These are phyloP conservation scores for Calliopum simillimum DNA, from an alignment of 2,888 invertebrate genomes.

Conservation along the genomic window DNA sequence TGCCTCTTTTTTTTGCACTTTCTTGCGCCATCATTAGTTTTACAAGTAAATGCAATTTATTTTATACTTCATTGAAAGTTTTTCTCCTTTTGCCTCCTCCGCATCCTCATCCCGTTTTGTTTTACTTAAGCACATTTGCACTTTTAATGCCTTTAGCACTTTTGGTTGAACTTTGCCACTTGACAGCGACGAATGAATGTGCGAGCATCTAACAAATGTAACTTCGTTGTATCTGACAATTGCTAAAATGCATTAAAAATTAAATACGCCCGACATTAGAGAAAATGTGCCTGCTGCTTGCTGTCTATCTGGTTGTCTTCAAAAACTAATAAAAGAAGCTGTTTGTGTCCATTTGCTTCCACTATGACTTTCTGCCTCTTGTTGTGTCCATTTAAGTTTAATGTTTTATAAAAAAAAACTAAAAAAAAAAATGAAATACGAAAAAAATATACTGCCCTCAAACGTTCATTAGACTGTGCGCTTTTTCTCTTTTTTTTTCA, in stretches of 20 bases:
- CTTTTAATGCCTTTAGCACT: neutral
- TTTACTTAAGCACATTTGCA: neutral
- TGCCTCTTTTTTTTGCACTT: neutral
- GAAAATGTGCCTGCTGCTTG: neutral
- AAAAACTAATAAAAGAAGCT: neutral
- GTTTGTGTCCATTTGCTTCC: slow-evolving; percentile 18
- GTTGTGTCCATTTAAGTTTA: slow-evolving; percentile 17
- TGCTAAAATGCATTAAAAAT: slow-evolving; percentile 14
- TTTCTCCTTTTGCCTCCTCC: neutral
- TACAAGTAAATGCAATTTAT: slow-evolving; percentile 24
- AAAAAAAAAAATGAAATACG: too few species aligned
- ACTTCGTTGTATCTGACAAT: slow-evolving; percentile 8
- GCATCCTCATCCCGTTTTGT: slow-evolving; percentile 1
- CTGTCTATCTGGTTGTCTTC: neutral
- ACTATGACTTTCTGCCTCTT: slow-evolving; percentile 2
- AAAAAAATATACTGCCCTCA: too few species aligned
- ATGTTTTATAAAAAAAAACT: neutral
- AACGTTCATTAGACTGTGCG: too few species aligned
- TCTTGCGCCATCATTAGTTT: slow-evolving; percentile 1
- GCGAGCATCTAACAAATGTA: slow-evolving; percentile 3
- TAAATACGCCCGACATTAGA: neutral
- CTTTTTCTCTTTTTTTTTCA: too few species aligned
- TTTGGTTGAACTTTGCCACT: too few species aligned
- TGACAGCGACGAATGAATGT: too few species aligned
- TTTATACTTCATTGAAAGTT: neutral